Base-by-base conservation (phyloP, 2,888 invertebrate genomes). In the Eledona agricola region DNA sequence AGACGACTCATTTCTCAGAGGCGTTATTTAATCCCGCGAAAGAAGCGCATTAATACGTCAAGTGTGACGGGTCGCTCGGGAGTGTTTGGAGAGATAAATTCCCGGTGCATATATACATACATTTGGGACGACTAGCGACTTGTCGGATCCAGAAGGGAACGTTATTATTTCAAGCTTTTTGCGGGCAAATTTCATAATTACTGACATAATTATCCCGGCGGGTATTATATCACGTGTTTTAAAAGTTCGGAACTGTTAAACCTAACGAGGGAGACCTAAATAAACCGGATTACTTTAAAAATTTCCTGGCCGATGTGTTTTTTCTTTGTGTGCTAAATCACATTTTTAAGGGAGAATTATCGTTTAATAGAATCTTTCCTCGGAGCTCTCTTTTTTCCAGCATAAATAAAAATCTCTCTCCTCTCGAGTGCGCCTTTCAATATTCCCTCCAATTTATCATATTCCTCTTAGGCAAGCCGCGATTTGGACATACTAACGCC, bases 11-110 rank as follows among this genome's bases (percentile, higher is more conserved):
- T 59, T 59, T 55, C 59, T 59, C 57, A 59, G 37, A 31, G 43
- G 20, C 46, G 58, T 60, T 58, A 51, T 58, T 60, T 60, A 58
- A 60, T 60, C 60, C 56, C 29, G 51, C 50, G 47, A 54, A 62
- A 59, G 59, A 57, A 60, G 60, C 45, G 59, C 62, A 60, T 62
- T 60, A 60, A 62, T 62, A 60, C 60, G 62, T 62, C 62, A 60
- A 59, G 54, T 57, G 62, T 59, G 60, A 63, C 60, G 58, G 60
- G 56, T 40, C 53, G 59, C 57, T 55, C 50, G 55, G 34, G 55
- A 60, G 55, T 58, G 57, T 55, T 54, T 34, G 40, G 35, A 19
- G 51, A 55, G 59, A 59, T 62, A 61, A 59, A 58, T 46, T 34
- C 45, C 23, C 35, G 9, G 22, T 43, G 50, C 50, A 58, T 60